Base-by-base conservation (phyloP, 2,113 vertebrate species). In the Nestor notabilis region DNA sequence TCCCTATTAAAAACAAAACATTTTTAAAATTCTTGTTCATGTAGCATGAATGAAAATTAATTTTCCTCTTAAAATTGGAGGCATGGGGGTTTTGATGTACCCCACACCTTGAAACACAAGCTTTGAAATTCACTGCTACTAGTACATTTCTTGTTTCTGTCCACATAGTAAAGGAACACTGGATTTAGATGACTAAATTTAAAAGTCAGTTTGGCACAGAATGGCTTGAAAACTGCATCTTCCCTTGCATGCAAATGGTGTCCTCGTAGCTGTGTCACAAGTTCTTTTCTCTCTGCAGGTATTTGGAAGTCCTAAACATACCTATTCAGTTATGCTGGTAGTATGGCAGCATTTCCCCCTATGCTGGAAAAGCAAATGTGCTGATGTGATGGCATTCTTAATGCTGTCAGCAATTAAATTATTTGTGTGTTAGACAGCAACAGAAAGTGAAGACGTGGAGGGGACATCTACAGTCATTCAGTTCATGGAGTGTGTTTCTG, bases 381-480 rank as follows among this genome's bases (percentile, higher is more conserved):
- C 8, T 0, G 0, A 11, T 46, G 31, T 0, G 0, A 11, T 46
- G 31, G 3, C 7, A 68, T 64, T 78, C 20, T 75, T 53, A 24
- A 31, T 11, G 5, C 6, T 43, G 31, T 28, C 3, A 83, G 65
- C 79, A 79, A 37, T 31, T 21, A 24, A 68, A 77, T 52, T 74
- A 11, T 35, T 68, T 82, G 11, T 66, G 16, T 4, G 17, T 84
- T 78, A 65, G 24, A 41, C 5, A 49, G 19, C 24, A 56, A 29
- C 7, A 84, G 55, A 56, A 79, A 66, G 6, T n/a, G 35, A 92
- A 61, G 64, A 61, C 3, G 4, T 19, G 46, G 37, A 64, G 33
- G 41, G 49, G 18, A 65, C 28, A 33, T 7, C 13, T 86, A 31
- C 19, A 61, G 15, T 77, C 39, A 24, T 83, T 92, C 29, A 47